Percentiles rank a stretch among this genome's conserved stretches.
These are phyloP conservation scores for Cephus rjabovi DNA, from an alignment of 2,888 invertebrate species.

Conservation along the genomic window DNA sequence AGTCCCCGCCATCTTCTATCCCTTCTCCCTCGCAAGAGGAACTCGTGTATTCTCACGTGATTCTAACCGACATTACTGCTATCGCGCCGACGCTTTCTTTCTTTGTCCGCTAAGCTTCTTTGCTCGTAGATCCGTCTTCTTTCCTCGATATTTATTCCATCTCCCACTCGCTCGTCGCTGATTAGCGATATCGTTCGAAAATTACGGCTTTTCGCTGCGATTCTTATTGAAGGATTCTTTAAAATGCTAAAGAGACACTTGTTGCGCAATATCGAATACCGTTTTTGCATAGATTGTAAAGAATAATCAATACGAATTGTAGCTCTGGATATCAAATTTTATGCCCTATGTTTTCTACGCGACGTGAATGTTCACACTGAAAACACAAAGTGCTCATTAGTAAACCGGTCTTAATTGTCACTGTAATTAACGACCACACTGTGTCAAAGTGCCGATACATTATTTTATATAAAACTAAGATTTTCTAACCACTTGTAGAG, in stretches of 20 bases:
- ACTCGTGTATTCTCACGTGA: neutral
- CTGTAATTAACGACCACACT: neutral
- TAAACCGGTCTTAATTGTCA: neutral
- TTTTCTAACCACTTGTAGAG: neutral
- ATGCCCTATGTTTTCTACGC: neutral
- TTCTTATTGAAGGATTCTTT: neutral
- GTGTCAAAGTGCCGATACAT: neutral
- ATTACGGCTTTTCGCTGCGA: neutral
- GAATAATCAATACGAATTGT: neutral
- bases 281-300: neutral
- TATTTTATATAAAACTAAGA: neutral
- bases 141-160: neutral
- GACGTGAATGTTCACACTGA: neutral
- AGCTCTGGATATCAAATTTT: neutral
- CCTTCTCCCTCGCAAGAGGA: neutral
- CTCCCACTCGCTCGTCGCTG: neutral
- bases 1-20: neutral
- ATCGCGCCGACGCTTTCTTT: neutral
- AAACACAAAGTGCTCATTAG: neutral
- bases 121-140: neutral
- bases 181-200: constrained; percentile 2
- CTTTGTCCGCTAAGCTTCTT: neutral
- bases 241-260: neutral
- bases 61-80: neutral
- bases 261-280: neutral